Percentiles rank a stretch among this genome's conserved stretches.
phyloP scores from a whole-genome alignment of 1,140 invertebrate species.

The Chymomyza costata region DNA sequence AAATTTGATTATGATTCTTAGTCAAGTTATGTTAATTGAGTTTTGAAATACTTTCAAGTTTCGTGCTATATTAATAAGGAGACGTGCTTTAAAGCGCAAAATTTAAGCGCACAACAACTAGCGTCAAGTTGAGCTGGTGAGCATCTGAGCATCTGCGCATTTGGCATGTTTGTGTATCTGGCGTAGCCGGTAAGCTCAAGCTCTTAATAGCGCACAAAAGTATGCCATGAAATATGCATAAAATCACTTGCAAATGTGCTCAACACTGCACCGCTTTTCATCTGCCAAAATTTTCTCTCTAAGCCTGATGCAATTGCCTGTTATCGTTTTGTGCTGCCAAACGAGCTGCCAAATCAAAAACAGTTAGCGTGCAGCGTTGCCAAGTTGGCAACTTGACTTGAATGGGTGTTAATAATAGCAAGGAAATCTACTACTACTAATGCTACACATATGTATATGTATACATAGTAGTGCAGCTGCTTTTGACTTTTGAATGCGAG shows the following conservation, averaged over 20 bases:
- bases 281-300: too few relatives aligned
- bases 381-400: too few relatives aligned
- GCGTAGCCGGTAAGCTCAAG: slow-evolving; percentile 4
- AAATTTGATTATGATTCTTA: slow-evolving; percentile 67
- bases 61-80: too few relatives aligned
- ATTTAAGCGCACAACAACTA: slow-evolving; percentile 6
- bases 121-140: slow-evolving; percentile 31
- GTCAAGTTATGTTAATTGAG: slow-evolving; percentile 68
- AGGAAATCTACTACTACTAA: too few relatives aligned
- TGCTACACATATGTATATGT: too few relatives aligned
- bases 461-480: too few relatives aligned
- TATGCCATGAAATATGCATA: slow-evolving; percentile 60
- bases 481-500: too few relatives aligned
- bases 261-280: slow-evolving; percentile 34
- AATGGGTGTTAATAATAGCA: too few relatives aligned
- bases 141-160: too few relatives aligned
- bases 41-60: slow-evolving; percentile 68
- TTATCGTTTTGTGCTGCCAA: slow-evolving; percentile 35
- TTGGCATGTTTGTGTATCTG: too few relatives aligned
- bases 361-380: slow-evolving; percentile 50
- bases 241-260: slow-evolving; percentile 44
- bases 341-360: slow-evolving; percentile 66
- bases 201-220: slow-evolving; percentile 33
- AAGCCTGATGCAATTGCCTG: slow-evolving; percentile 11
- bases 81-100: slow-evolving; percentile 26